A percentile compares a stretch with the other conserved stretches of the same genome.
Conservation (phyloP, 35 echinoderm and acorn worm genomes). For the Apostichopus parvimensis region DNA sequence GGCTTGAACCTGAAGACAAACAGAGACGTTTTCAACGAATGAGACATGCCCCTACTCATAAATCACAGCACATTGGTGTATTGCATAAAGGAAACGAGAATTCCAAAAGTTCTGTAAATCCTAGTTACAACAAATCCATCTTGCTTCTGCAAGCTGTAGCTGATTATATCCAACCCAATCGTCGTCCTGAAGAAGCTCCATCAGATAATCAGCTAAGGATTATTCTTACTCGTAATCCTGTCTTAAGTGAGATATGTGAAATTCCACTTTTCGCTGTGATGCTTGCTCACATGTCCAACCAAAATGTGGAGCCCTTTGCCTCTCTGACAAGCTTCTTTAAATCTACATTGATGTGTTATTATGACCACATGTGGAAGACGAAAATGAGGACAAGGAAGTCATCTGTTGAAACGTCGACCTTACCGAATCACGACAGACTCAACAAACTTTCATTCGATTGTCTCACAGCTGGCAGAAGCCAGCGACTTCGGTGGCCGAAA, state of each 20-base stretch:
- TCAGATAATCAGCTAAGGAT: no score
- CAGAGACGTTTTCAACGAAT: no score
- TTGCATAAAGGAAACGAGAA: no score
- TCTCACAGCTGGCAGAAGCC: neutral
- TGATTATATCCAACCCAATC: no score
- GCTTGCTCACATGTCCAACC: neutral
- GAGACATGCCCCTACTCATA: no score
- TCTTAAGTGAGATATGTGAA: neutral
- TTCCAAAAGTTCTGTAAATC: no score
- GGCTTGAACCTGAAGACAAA: no score
- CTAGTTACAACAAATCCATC: no score
- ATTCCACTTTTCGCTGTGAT: constrained; percentile 14
- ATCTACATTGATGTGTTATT: neutral
- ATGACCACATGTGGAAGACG: neutral
- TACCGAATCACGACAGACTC: neutral
- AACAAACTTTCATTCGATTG: neutral
- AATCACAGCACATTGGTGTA: no score
- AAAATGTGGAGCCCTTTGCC: neutral
- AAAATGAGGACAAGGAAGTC: neutral
- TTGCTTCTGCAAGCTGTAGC: no score
- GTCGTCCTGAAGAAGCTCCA: no score
- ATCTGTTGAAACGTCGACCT: neutral
- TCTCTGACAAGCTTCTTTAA: neutral
- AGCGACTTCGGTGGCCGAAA: neutral
- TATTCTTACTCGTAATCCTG: neutral